phyloP scores from a whole-genome alignment of 2,797 vertebrate genomes.

The Peromyscus eremicus region DNA sequence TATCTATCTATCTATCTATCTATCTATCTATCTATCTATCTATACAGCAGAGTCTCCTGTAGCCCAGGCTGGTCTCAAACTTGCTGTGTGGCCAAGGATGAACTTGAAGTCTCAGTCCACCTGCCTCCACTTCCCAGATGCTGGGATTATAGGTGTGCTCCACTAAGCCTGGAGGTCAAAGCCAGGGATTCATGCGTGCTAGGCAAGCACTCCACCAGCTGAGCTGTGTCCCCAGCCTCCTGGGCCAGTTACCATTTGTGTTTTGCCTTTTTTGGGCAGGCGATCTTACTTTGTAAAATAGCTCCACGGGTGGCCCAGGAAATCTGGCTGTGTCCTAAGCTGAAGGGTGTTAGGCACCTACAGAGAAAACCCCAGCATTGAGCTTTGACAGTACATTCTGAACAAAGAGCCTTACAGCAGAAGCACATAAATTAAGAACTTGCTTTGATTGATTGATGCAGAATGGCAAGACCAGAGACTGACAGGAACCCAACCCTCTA shows the following conservation, averaged over 20 bases:
- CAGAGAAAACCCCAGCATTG: neutral
- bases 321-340: neutral
- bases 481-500: neutral
- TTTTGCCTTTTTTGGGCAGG: neutral
- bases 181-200: neutral
- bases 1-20: too few relatives aligned
- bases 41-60: neutral
- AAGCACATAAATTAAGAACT: neutral
- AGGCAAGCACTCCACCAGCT: neutral
- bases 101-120: neutral
- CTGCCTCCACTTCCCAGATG: neutral
- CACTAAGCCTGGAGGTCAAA: neutral
- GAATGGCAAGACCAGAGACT: neutral
- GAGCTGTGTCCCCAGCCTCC: neutral
- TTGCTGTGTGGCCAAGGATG: neutral
- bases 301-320: neutral
- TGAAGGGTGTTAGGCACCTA: neutral
- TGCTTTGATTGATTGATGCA: neutral
- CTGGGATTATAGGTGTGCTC: neutral
- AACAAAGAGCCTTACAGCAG: neutral
- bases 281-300: neutral
- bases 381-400: neutral
- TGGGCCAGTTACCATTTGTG: neutral
- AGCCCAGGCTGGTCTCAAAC: neutral
- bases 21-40: too few relatives aligned